Evolutionary conservation across 2,797 vertebrate species (phyloP), one percentile per base, ranked within the genome.

Genomic region (Gallinago stenura): DNA sequence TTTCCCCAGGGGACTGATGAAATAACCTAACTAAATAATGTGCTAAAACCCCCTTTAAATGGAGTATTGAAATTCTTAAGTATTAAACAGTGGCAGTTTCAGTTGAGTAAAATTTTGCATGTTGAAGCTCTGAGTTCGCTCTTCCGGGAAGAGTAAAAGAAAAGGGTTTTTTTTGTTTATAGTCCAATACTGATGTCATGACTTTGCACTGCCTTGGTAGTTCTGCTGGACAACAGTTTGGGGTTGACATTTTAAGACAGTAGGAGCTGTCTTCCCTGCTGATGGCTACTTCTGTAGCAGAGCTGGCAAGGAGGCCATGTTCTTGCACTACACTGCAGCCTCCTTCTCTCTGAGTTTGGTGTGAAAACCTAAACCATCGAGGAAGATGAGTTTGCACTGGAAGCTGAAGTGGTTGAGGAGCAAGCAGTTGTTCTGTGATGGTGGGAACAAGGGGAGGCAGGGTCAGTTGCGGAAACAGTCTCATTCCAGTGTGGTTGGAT

Each of bases 341-440:
- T 87, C 41, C 21, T 22, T 33, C 18, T 39, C 61, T 60, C 35
- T 6, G 5, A 12, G 35, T 48, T 57, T 22, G 22, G 19, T 61
- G 33, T 53, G 30, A 24, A 14, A 82, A 25, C 70, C 37, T 45
- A 46, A 89, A 68, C n/a, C n/a, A 20, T 28, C 15, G 14, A 62
- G 62, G 48, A 60, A 28, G n/a, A 28, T 2, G 15, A 51, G 33
- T 60, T 72, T 61, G 37, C 37, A 10, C 9, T 71, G 51, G 61
- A 58, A 83, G n/a, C 25, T 70, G 45, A 26, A 53, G 15, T 8
- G 20, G 8, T 31, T 87, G 65, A 79, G 37, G 50, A 87, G 18
- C 0, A 0, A 75, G 46, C 48, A 57, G 48, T 13, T 2, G 0
- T 62, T 75, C 54, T 14, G 12, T 68, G 73, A 26, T 21, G 45